Evolutionary conservation across 2,113 vertebrate species (phyloP).

Genomic region (Saguinus midas): DNA sequence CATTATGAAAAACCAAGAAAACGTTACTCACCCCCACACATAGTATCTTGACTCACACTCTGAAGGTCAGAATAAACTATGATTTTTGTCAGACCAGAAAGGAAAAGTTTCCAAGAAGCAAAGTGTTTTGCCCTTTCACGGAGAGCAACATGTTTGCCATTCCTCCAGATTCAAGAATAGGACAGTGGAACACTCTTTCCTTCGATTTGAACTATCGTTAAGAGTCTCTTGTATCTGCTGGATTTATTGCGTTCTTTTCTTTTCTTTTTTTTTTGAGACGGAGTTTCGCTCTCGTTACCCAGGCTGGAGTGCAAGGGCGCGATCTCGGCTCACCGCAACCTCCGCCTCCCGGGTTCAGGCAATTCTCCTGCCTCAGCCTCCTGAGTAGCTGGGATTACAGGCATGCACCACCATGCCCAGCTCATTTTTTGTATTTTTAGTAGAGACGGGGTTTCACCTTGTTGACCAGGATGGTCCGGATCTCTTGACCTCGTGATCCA

Average conservation of each 20-base stretch:
- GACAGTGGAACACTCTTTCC: not conserved
- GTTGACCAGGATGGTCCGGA: too few relatives aligned
- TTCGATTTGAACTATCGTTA: not conserved
- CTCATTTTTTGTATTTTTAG: too few relatives aligned
- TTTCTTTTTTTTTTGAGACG: not conserved
- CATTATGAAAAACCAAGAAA: conserved; percentile 19
- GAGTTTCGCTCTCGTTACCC: too few relatives aligned
- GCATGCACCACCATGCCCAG: too few relatives aligned
- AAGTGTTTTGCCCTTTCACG: not conserved
- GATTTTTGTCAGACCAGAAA: not conserved
- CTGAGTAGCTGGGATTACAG: too few relatives aligned
- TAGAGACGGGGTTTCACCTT: too few relatives aligned
- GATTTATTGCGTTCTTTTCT: not conserved
- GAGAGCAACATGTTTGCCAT: not conserved
- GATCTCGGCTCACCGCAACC: too few relatives aligned
- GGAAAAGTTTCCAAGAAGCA: conserved; percentile 34
- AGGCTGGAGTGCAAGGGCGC: too few relatives aligned
- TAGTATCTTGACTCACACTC: conserved; percentile 41
- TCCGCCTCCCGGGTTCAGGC: too few relatives aligned
- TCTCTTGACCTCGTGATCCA: too few relatives aligned
- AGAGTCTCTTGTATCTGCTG: not conserved
- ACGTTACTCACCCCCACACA: not conserved
- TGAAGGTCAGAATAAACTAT: not conserved
- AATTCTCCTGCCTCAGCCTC: too few relatives aligned
- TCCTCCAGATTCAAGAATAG: not conserved